Conservation (phyloP, 1,140 invertebrate genomes). For the Zaprionus tsacasi region DNA sequence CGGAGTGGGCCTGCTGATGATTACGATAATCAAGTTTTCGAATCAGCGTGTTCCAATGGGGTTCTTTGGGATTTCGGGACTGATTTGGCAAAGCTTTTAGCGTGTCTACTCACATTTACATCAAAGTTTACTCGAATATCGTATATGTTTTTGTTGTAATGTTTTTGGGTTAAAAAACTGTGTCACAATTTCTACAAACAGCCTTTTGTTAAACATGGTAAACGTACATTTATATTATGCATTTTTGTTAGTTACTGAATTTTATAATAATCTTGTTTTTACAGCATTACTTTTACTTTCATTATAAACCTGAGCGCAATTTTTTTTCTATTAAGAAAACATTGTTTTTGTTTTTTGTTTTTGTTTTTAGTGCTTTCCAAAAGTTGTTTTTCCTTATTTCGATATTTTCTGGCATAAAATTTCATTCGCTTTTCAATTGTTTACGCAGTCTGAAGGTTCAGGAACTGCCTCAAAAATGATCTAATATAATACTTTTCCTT, state of each 20-base stretch:
- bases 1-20: background rate
- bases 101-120: slow-evolving; percentile 51
- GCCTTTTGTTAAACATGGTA: slow-evolving; percentile 82
- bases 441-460: slow-evolving; percentile 21
- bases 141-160: slow-evolving; percentile 19
- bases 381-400: slow-evolving; percentile 25
- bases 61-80: background rate
- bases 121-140: slow-evolving; percentile 25
- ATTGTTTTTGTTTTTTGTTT: slow-evolving; percentile 7
- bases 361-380: slow-evolving; percentile 35
- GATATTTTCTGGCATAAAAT: slow-evolving; percentile 29
- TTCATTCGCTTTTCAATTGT: background rate
- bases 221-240: slow-evolving; percentile 62
- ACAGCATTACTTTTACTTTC: slow-evolving; percentile 45
- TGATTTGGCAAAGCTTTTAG: slow-evolving; percentile 25
- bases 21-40: background rate
- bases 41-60: background rate
- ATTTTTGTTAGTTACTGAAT: slow-evolving; percentile 32
- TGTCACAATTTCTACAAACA: slow-evolving; percentile 84
- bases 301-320: slow-evolving; percentile 79
- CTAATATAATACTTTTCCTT: slow-evolving; percentile 5
- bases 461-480: slow-evolving; percentile 21
- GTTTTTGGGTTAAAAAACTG: slow-evolving; percentile 69
- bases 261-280: slow-evolving; percentile 37
- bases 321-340: slow-evolving; percentile 55